Evolutionary conservation across 2,888 invertebrate genomes (phyloP).

Genomic region (Drosophila robusta): DNA sequence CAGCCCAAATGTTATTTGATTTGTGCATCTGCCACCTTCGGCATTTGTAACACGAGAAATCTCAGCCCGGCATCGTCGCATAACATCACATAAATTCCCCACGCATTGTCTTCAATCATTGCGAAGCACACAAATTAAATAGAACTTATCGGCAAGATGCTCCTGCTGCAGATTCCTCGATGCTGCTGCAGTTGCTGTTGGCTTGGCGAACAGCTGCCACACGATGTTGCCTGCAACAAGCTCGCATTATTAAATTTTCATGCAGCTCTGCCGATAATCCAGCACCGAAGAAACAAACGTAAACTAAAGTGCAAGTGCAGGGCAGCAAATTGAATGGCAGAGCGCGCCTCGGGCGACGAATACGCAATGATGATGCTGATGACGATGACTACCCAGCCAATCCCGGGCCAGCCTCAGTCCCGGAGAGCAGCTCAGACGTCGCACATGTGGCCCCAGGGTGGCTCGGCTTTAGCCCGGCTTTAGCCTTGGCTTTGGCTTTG

Average conservation of each 20-base stretch:
- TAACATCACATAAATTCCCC: slow-evolving; percentile 20
- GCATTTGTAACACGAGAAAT: slow-evolving; percentile 1
- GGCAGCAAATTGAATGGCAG: slow-evolving; percentile 50
- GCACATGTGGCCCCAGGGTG: slow-evolving; percentile 53
- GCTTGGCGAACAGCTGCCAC: slow-evolving; percentile 24
- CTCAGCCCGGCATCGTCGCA: not conserved
- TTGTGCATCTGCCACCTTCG: not conserved
- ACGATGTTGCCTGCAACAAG: slow-evolving; percentile 28
- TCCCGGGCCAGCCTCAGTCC: slow-evolving; percentile 7
- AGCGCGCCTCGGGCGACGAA: slow-evolving; percentile 38
- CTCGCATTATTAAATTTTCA: slow-evolving; percentile 77
- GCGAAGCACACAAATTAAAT: slow-evolving; percentile 64
- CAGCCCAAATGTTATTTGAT: not conserved
- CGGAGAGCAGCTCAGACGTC: slow-evolving; percentile 36
- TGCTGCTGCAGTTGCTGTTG: not conserved
- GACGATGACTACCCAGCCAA: slow-evolving; percentile 21
- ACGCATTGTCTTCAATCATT: slow-evolving; percentile 44
- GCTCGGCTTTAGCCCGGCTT: slow-evolving; percentile 3
- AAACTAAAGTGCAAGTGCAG: slow-evolving; percentile 50
- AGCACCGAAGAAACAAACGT: slow-evolving; percentile 40
- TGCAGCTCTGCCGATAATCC: slow-evolving; percentile 76
- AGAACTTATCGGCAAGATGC: slow-evolving; percentile 44
- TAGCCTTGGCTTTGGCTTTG: slow-evolving; percentile 37
- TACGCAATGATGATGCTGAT: slow-evolving; percentile 1
- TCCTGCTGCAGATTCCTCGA: slow-evolving; percentile 9